These are phyloP conservation scores for Schizothorax lantsangensis DNA, from an alignment of 2,797 vertebrate genomes.

Conservation along the genomic window DNA sequence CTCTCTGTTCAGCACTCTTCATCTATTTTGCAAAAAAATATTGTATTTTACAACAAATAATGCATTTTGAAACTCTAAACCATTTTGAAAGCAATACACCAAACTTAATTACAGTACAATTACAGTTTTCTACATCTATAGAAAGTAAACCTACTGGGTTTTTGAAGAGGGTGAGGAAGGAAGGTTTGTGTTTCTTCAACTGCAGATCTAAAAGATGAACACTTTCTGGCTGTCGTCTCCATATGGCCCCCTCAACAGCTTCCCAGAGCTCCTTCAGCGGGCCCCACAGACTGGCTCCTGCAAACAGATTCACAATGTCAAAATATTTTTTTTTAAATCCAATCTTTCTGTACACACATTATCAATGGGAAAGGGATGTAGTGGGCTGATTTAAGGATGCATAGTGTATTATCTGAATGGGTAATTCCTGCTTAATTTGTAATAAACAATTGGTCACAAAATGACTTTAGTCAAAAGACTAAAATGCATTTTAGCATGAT, in stretches of 20 bases:
- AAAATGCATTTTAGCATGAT: not conserved
- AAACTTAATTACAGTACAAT: not conserved
- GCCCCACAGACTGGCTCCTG: conserved; percentile 97
- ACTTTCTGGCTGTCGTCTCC: conserved; percentile 90
- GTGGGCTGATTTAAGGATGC: not conserved
- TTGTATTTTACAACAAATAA: not conserved
- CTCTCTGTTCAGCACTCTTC: conserved; percentile 94
- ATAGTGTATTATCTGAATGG: not conserved
- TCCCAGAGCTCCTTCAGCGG: conserved; percentile 96
- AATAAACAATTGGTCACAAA: not conserved
- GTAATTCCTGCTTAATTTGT: not conserved
- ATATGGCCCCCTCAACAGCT: conserved; percentile 89
- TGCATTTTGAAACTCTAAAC: not conserved
- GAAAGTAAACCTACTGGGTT: conserved; percentile 86
- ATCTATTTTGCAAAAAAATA: conserved; percentile 75
- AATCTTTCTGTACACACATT: not conserved
- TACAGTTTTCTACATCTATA: not conserved
- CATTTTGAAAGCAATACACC: not conserved
- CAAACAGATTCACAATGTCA: conserved; percentile 2
- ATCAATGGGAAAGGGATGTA: not conserved
- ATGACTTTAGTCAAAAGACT: no score
- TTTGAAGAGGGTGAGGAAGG: conserved; percentile 94
- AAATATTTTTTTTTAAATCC: not conserved
- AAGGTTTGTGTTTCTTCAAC: conserved; percentile 95
- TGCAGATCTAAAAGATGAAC: conserved; percentile 91